A percentile compares a stretch with the other conserved stretches of the same genome.
These are phyloP conservation scores for Eretmodus cyanostictus DNA, from an alignment of 2,113 vertebrate species.

Conservation along the genomic window DNA sequence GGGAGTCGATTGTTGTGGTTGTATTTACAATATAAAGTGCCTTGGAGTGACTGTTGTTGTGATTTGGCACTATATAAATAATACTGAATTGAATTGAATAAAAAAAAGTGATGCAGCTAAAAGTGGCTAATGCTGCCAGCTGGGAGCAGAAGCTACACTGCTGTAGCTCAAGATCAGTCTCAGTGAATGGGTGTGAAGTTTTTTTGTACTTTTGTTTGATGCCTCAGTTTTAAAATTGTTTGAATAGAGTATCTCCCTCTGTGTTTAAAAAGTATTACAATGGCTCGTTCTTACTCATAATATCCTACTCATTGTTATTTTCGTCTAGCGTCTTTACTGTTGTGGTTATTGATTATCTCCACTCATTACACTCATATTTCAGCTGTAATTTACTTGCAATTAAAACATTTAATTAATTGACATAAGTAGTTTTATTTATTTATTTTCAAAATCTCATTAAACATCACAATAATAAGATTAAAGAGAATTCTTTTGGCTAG, in stretches of 20 bases:
- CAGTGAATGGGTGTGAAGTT: neutral
- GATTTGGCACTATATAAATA: neutral
- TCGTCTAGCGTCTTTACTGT: neutral
- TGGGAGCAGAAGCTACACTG: neutral
- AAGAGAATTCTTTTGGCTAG: neutral
- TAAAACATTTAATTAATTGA: neutral
- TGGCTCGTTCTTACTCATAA: neutral
- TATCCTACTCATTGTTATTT: neutral
- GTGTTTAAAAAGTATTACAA: neutral
- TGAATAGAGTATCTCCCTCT: neutral
- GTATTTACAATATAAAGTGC: neutral
- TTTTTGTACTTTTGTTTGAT: neutral
- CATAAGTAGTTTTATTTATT: neutral
- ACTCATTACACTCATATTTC: neutral
- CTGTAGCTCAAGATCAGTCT: neutral
- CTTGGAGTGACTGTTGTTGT: neutral
- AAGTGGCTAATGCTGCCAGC: neutral
- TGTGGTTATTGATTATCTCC: neutral
- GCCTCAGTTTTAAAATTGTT: neutral
- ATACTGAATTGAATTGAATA: neutral
- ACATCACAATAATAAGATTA: neutral
- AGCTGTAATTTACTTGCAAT: neutral
- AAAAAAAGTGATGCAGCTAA: neutral
- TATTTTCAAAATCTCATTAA: neutral
- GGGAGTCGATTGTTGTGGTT: neutral